Evolutionary conservation across 2,888 invertebrate species (phyloP), one percentile per base, ranked within the genome.

Genomic region (Phragmatobia fuliginosa): DNA sequence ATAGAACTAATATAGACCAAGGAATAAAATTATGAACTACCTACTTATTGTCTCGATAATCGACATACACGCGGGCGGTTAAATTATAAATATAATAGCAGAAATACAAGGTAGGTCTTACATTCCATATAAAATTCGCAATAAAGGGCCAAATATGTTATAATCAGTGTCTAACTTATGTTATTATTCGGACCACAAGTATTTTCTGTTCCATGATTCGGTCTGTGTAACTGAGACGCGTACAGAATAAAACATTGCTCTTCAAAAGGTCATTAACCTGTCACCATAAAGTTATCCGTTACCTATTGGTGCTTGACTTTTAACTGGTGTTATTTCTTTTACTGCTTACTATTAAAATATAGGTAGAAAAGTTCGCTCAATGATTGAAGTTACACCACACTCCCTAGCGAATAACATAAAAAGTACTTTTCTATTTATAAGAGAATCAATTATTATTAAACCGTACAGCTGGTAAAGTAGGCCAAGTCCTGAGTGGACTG

Each of bases 221-320:
- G 33, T 28, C 61, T 38, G 52, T 62, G 62, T 68, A 73, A 77
- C 70, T 71, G 49, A n/a, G 58, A 71, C 74, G 73, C 78, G 75
- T 67, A 62, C 71, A 38, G 78, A 75, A 82, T 80, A 79, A 79
- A 73, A 73, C 74, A 79, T 73, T 36, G 70, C 68, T 67, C 74
- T 71, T 52, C 73, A 73, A 59, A 74, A 56, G 71, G 70, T 68
- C 74, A 72, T 38, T 74, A 74, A 64, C 77, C 75, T 79, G 67
- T 71, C 70, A 52, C 67, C 70, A 31, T 38, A n/a, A 18, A 49
- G 16, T 32, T 70, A 75, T 70, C 77, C 77, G 80, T 80, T 77
- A 79, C 72, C 74, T 63, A 69, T 66, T 66, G 67, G 60, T 65
- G 65, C 67, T 60, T 74, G 69, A 72, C 59, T 75, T 76, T 60